Conservation (phyloP, 2,113 vertebrate genomes). For the Macquaria australasica region DNA sequence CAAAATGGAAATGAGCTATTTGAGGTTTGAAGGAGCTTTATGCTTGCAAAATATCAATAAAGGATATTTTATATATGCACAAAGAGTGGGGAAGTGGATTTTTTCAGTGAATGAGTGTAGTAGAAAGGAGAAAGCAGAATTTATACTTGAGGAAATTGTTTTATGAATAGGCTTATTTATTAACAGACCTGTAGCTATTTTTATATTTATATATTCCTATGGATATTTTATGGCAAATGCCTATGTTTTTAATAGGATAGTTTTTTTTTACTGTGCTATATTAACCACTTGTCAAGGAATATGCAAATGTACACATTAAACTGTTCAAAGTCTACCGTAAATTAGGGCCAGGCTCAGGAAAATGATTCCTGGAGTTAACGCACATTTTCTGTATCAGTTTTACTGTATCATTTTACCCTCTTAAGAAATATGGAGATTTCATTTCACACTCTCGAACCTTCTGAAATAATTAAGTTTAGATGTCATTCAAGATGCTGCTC, state of each 20-base stretch:
- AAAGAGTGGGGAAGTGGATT: constrained; percentile 23
- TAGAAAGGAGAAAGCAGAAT: background rate
- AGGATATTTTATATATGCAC: constrained; percentile 82
- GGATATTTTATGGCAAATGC: background rate
- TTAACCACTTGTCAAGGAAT: constrained; percentile 1
- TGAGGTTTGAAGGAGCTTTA: constrained; percentile 56
- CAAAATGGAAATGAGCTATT: constrained; percentile 26
- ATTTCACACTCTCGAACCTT: constrained; percentile 40
- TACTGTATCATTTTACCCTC: background rate
- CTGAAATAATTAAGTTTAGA: constrained; percentile 62
- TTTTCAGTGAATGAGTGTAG: background rate
- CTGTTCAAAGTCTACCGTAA: background rate
- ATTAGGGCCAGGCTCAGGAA: background rate
- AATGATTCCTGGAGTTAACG: constrained; percentile 23
- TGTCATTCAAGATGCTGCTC: constrained; percentile 65
- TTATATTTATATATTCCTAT: background rate
- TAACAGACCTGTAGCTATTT: background rate
- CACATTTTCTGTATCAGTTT: constrained; percentile 33
- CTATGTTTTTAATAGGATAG: background rate
- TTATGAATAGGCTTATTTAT: background rate
- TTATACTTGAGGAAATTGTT: background rate
- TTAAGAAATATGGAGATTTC: constrained; percentile 19
- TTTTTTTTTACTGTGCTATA: background rate
- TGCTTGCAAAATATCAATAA: constrained; percentile 85
- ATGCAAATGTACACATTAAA: background rate